Conservation (phyloP, 1,140 invertebrate genomes). For the Drosophila pseudoobscura region DNA sequence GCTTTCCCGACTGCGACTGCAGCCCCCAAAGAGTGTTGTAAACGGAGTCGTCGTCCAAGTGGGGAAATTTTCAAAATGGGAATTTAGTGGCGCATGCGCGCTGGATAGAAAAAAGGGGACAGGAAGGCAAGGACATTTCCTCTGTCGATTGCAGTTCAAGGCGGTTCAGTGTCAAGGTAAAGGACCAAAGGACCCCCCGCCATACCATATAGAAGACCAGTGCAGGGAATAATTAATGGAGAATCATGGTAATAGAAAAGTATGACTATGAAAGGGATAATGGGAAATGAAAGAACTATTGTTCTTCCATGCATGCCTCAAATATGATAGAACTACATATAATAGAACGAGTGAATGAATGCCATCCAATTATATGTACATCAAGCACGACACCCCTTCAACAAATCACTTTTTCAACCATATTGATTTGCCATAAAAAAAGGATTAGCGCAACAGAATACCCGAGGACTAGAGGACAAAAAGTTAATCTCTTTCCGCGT, state of each 20-base stretch:
- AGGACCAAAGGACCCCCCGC: slow-evolving; percentile 41
- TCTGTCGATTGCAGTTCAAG: slow-evolving; percentile 22
- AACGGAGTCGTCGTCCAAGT: not conserved
- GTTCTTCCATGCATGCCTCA: no score
- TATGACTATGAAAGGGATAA: no score
- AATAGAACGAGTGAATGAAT: not conserved
- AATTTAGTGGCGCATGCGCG: slow-evolving; percentile 47
- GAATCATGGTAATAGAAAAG: no score
- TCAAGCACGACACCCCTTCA: not conserved
- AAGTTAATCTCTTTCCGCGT: not conserved
- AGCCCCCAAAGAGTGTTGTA: not conserved
- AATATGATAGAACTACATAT: no score
- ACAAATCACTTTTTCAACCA: not conserved
- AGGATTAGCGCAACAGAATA: no score
- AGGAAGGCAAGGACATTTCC: slow-evolving; percentile 10
- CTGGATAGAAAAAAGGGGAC: not conserved
- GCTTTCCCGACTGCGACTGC: slow-evolving; percentile 37
- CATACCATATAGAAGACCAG: not conserved
- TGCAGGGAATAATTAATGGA: no score
- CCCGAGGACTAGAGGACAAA: not conserved
- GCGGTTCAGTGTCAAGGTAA: slow-evolving; percentile 72
- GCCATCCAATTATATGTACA: not conserved
- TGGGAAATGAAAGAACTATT: no score
- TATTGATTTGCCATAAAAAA: slow-evolving; percentile 10
- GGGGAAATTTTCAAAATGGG: slow-evolving; percentile 32